A percentile compares a stretch with the other conserved stretches of the same genome.
Conservation (phyloP, 2,797 vertebrate species). For the Florisuga fusca region DNA sequence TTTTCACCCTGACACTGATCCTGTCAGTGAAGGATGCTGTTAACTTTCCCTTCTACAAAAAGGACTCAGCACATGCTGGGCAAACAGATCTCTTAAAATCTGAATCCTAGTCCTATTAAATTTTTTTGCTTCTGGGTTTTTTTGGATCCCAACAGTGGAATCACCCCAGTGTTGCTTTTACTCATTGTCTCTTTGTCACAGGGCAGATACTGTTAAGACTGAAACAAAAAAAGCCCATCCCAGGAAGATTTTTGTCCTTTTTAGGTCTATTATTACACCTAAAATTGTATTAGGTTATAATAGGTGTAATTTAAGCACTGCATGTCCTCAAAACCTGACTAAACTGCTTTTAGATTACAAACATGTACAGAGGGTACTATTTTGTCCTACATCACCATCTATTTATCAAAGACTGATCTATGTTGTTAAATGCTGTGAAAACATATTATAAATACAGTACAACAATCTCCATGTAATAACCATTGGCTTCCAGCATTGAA, state of each 20-base stretch:
- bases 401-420: background rate
- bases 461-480: background rate
- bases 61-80: background rate
- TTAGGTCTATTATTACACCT: background rate
- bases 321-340: background rate
- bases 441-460: background rate
- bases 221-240: background rate
- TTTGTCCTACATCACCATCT: background rate
- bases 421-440: constrained; percentile 13
- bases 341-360: constrained; percentile 21
- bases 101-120: background rate
- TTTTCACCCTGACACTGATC: constrained; percentile 74
- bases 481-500: background rate
- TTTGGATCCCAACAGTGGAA: background rate
- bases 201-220: background rate
- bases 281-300: background rate
- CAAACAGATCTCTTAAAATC: background rate
- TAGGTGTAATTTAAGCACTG: background rate
- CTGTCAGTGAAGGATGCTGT: background rate
- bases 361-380: background rate
- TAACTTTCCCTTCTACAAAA: background rate
- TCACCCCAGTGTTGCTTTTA: background rate
- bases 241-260: background rate
- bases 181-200: background rate
- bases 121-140: background rate